A percentile compares a stretch with the other conserved stretches of the same genome.
Conservation (phyloP, 2,113 vertebrate species). For the Dicerorhinus sumatrensis region DNA sequence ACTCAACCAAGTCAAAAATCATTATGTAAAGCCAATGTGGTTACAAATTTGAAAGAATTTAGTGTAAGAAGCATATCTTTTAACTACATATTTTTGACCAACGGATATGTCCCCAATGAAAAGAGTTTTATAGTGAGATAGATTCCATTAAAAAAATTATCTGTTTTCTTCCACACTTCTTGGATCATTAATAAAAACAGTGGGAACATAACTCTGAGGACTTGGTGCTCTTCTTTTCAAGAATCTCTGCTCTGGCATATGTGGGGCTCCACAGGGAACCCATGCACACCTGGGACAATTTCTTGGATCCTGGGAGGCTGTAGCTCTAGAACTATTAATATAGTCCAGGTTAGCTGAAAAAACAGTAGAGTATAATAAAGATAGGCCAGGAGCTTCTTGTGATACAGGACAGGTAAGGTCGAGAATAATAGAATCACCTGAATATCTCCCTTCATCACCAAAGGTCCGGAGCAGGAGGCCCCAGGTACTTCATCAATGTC, state of each 20-base stretch:
- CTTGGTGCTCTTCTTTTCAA: not conserved
- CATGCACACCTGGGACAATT: not conserved
- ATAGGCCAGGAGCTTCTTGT: not conserved
- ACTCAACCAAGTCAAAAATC: not conserved
- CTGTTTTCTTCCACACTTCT: not conserved
- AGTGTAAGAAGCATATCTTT: not conserved
- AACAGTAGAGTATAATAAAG: not conserved
- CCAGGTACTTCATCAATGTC: not conserved
- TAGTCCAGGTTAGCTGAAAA: not conserved
- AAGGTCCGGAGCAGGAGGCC: not conserved
- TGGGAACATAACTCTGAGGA: not conserved
- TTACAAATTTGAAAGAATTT: not conserved
- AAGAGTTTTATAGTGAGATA: not conserved
- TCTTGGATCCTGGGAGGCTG: not conserved
- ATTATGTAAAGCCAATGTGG: not conserved
- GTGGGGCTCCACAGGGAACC: not conserved
- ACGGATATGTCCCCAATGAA: not conserved
- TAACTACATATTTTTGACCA: not conserved
- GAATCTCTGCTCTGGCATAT: not conserved
- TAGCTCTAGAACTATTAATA: not conserved
- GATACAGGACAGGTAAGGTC: not conserved
- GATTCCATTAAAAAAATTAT: not conserved
- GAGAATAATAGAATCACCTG: not conserved
- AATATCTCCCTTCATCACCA: not conserved
- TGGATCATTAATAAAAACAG: not conserved